Evolutionary conservation across 1,140 invertebrate species (phyloP).

Genomic region (Cataglyphis hispanica): DNA sequence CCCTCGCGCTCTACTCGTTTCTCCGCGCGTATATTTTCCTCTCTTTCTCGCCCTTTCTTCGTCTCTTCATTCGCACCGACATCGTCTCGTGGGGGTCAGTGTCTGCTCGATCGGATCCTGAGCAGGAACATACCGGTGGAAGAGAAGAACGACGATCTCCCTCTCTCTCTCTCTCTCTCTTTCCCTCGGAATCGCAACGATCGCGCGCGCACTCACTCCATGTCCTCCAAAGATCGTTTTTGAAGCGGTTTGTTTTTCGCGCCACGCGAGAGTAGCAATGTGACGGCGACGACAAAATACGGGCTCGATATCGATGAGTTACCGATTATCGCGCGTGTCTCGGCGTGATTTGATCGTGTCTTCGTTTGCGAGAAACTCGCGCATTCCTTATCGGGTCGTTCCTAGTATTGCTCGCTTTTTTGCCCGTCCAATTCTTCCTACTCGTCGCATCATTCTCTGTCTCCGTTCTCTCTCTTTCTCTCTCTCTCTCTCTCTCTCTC

Average conservation of each 20-base stretch:
- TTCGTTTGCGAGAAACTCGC: slow-evolving; percentile 62
- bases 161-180: background rate
- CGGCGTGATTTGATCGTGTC: background rate
- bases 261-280: slow-evolving; percentile 18
- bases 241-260: slow-evolving; percentile 42
- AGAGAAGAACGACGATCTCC: slow-evolving; percentile 65
- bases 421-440: background rate
- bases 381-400: slow-evolving; percentile 64
- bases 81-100: slow-evolving; percentile 82
- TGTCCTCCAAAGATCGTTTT: slow-evolving; percentile 21
- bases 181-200: slow-evolving; percentile 38
- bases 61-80: slow-evolving; percentile 60
- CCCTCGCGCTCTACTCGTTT: slow-evolving; percentile 38
- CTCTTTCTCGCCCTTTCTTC: slow-evolving; percentile 19
- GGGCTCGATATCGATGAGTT: slow-evolving; percentile 52
- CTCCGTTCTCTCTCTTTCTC: background rate
- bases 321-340: slow-evolving; percentile 16
- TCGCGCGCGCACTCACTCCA: background rate
- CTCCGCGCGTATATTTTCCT: slow-evolving; percentile 50
- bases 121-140: slow-evolving; percentile 79
- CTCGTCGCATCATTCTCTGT: background rate
- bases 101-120: slow-evolving; percentile 83
- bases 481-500: background rate
- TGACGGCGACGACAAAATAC: background rate
- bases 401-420: slow-evolving; percentile 52